Evolutionary conservation across 2,113 vertebrate genomes (phyloP).

Genomic region (Aviceda subcristata): DNA sequence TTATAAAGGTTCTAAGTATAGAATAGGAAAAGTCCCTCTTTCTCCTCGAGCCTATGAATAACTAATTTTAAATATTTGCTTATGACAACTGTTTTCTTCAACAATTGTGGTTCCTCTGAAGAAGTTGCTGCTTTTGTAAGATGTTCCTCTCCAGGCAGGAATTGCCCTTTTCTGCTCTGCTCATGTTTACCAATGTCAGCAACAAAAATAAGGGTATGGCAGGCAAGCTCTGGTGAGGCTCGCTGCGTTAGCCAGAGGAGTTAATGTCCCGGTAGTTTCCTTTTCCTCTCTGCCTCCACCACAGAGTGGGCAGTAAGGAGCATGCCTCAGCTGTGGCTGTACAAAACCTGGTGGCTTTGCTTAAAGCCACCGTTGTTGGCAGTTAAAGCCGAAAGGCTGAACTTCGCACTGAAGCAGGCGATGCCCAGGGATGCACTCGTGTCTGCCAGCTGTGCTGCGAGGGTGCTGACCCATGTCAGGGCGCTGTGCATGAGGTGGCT

Average conservation of each 20-base stretch:
- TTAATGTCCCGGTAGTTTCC: background rate
- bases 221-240: background rate
- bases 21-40: background rate
- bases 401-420: background rate
- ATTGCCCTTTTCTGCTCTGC: background rate
- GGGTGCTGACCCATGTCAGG: background rate
- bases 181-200: background rate
- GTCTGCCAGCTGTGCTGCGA: accelerated
- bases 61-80: background rate
- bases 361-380: background rate
- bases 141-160: background rate
- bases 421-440: accelerated
- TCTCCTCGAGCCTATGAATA: background rate
- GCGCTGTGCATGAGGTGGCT: accelerated
- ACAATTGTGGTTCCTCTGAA: background rate
- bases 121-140: background rate
- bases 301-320: background rate
- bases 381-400: background rate
- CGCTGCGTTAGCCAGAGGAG: background rate
- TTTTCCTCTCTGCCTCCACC: background rate
- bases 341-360: background rate
- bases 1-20: conserved; percentile 11
- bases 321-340: accelerated
- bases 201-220: background rate
- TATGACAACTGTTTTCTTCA: background rate